A percentile compares a stretch with the other conserved stretches of the same genome.
phyloP scores from a whole-genome alignment of 1,140 invertebrate species.

The Battus philenor region DNA sequence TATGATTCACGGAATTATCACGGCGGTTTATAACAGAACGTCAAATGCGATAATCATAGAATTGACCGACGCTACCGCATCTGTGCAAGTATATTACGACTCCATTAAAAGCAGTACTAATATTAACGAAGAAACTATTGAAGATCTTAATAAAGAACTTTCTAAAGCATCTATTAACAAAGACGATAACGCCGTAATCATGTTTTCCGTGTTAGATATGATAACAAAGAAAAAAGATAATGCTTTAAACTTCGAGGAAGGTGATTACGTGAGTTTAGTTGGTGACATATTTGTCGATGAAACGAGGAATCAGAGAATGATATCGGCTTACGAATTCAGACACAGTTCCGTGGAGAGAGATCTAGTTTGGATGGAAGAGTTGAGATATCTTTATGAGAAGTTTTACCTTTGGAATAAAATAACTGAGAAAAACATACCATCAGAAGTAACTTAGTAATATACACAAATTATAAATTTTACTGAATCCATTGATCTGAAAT shows the following conservation, averaged over 20 bases:
- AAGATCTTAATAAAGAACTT: slow-evolving; percentile 35
- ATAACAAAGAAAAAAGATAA: slow-evolving; percentile 36
- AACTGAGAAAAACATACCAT: no score
- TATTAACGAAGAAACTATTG: slow-evolving; percentile 26
- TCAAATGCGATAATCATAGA: slow-evolving; percentile 40
- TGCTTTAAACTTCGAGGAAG: slow-evolving; percentile 36
- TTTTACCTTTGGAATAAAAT: slow-evolving; percentile 42
- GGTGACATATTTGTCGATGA: slow-evolving; percentile 62
- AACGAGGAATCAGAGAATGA: slow-evolving; percentile 40
- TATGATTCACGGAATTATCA: slow-evolving; percentile 61
- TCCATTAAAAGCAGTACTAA: slow-evolving; percentile 38
- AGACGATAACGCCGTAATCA: slow-evolving; percentile 37
- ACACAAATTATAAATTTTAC: not conserved
- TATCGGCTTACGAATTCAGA: slow-evolving; percentile 50
- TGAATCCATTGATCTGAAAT: no score
- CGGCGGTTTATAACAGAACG: slow-evolving; percentile 41
- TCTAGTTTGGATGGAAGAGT: slow-evolving; percentile 59
- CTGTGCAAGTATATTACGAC: slow-evolving; percentile 53
- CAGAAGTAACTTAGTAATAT: slow-evolving; percentile 1
- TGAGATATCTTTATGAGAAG: slow-evolving; percentile 60
- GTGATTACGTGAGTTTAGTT: slow-evolving; percentile 43
- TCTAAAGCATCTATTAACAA: slow-evolving; percentile 27
- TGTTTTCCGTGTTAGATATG: slow-evolving; percentile 40
- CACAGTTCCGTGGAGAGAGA: slow-evolving; percentile 42
- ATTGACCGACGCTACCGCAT: slow-evolving; percentile 54